These are phyloP conservation scores for Chorisops tibialis DNA, from an alignment of 2,888 invertebrate genomes.

Conservation along the genomic window DNA sequence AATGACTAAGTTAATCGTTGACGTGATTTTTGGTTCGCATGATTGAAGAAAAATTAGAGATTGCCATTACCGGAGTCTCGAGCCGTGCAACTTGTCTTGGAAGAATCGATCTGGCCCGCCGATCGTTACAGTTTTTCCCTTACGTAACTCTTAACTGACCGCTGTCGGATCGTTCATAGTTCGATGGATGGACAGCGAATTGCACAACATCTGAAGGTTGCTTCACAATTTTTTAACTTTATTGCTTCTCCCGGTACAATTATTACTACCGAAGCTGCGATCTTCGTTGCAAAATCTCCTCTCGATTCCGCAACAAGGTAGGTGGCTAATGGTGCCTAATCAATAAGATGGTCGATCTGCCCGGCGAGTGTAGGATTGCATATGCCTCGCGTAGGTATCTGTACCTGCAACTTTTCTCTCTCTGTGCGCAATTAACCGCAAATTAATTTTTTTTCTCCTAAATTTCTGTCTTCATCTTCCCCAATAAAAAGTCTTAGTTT, in stretches of 20 bases:
- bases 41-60: constrained; percentile 31
- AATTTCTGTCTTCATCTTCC: no score
- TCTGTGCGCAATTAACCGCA: no score
- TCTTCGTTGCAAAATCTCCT: constrained; percentile 1
- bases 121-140: constrained; percentile 15
- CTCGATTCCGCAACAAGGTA: constrained; percentile 4
- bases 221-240: no score
- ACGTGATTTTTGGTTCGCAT: constrained; percentile 31
- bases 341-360: not conserved
- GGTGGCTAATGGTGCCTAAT: constrained; percentile 6
- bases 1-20: constrained; percentile 30
- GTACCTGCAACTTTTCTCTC: no score
- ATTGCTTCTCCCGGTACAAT: no score
- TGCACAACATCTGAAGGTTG: no score
- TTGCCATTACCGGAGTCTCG: constrained; percentile 11
- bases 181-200: no score
- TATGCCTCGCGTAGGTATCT: no score
- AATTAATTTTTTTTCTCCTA: no score
- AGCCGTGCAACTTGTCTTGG: not conserved
- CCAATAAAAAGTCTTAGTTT: no score
- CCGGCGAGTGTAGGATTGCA: no score
- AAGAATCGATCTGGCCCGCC: not conserved
- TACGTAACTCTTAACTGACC: not conserved
- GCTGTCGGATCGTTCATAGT: not conserved
- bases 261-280: not conserved